Evolutionary conservation across 2,113 vertebrate species (phyloP).

Genomic region (Nothoprocta pentlandii): DNA sequence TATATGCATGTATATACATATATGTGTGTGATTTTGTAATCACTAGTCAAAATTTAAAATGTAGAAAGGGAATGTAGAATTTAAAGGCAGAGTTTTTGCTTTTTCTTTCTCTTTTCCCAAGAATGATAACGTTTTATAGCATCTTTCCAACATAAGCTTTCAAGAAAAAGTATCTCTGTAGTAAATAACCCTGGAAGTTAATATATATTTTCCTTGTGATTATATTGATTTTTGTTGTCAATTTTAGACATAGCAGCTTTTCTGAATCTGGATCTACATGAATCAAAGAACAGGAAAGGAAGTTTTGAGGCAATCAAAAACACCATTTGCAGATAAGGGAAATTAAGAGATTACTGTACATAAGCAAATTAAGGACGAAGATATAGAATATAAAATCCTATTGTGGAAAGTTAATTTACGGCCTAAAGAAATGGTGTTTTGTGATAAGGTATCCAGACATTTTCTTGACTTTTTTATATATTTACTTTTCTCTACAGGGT

Average conservation of each 20-base stretch:
- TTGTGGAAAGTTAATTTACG: background rate
- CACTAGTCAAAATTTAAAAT: background rate
- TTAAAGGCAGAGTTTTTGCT: background rate
- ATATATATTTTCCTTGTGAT: background rate
- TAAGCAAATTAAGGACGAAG: background rate
- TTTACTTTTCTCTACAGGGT: background rate
- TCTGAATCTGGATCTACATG: background rate
- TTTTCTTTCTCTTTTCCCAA: background rate
- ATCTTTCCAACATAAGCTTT: background rate
- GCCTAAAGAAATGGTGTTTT: background rate
- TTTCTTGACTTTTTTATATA: background rate
- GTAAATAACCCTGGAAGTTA: background rate
- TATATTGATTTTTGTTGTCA: background rate
- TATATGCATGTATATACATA: background rate
- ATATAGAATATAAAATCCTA: background rate
- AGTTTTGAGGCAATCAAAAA: background rate
- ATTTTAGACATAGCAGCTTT: background rate
- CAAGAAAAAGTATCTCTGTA: background rate
- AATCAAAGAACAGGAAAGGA: background rate
- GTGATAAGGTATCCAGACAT: accelerated
- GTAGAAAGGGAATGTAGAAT: background rate
- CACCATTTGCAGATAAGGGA: accelerated
- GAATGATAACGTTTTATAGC: background rate
- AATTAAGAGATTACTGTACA: background rate
- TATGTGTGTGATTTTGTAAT: background rate